Percentiles rank a stretch among this genome's conserved stretches.
phyloP scores from a whole-genome alignment of 2,113 vertebrate genomes.

The Tragelaphus buxtoni region DNA sequence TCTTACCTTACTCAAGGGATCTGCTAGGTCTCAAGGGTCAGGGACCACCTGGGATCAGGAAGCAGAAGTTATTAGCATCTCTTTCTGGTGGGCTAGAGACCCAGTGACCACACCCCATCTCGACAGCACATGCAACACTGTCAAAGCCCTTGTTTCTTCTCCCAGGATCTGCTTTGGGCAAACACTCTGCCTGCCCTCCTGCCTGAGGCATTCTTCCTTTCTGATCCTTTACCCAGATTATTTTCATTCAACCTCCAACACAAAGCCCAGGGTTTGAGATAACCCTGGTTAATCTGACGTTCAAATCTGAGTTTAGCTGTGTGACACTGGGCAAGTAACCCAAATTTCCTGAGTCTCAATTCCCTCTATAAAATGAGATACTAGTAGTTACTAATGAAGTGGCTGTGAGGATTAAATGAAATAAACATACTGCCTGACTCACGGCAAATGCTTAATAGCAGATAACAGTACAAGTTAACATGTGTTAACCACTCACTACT shows the following conservation, averaged over 20 bases:
- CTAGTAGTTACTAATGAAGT: background rate
- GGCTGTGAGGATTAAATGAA: background rate
- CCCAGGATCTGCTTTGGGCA: background rate
- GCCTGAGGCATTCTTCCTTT: background rate
- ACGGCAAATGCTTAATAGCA: accelerated
- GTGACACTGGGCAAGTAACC: background rate
- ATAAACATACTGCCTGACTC: background rate
- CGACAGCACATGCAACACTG: accelerated
- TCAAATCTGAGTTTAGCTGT: background rate
- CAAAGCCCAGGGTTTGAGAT: background rate
- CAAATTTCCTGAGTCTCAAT: background rate
- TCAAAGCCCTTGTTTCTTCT: background rate
- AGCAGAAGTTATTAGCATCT: background rate
- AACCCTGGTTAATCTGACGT: background rate
- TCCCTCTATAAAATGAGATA: background rate
- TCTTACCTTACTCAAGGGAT: background rate
- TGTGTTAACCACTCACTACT: background rate
- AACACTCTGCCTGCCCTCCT: background rate
- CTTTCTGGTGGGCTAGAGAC: background rate
- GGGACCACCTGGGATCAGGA: background rate
- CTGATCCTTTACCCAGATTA: background rate
- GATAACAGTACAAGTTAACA: accelerated
- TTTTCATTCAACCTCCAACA: background rate
- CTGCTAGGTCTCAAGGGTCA: background rate
- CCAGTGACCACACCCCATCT: accelerated